phyloP scores from a whole-genome alignment of 2,888 invertebrate genomes.

The Rhingia rostrata region DNA sequence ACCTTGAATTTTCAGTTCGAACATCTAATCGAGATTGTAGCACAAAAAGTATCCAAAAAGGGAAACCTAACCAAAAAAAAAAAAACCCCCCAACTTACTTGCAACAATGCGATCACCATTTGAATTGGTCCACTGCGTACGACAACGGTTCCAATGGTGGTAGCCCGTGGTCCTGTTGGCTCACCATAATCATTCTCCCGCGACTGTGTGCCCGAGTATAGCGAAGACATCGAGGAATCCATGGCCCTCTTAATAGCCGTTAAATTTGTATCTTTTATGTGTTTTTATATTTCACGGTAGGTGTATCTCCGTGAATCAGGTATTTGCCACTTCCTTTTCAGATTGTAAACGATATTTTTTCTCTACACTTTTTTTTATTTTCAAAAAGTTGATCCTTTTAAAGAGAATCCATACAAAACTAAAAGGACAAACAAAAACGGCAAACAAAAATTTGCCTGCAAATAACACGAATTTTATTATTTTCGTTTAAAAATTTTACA shows the following conservation, averaged over 20 bases:
- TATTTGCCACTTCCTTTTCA: conserved; percentile 44
- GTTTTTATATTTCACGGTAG: conserved; percentile 35
- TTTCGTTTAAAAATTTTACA: conserved; percentile 45
- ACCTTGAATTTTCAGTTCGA: conserved; percentile 53
- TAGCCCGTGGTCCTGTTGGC: conserved; percentile 84
- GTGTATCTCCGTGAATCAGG: conserved; percentile 52
- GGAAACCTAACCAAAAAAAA: conserved; percentile 11
- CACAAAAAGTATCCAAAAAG: conserved; percentile 20
- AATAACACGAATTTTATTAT: background rate
- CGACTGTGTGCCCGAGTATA: conserved; percentile 78
- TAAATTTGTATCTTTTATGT: conserved; percentile 57
- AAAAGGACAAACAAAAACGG: conserved; percentile 10
- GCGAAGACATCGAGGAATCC: conserved; percentile 82
- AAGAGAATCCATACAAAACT: conserved; percentile 23
- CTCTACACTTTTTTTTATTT: conserved; percentile 12
- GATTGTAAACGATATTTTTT: conserved; percentile 16
- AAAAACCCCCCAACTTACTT: conserved; percentile 86
- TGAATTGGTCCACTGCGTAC: conserved; percentile 93
- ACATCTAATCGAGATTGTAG: conserved; percentile 59
- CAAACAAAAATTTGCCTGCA: conserved; percentile 1
- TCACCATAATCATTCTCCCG: conserved; percentile 64
- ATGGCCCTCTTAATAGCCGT: conserved; percentile 67
- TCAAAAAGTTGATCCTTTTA: conserved; percentile 26
- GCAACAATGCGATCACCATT: conserved; percentile 93
- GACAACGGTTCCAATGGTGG: conserved; percentile 95